Evolutionary conservation across 2,797 vertebrate species (phyloP).

Genomic region (Pagetopsis macropterus): DNA sequence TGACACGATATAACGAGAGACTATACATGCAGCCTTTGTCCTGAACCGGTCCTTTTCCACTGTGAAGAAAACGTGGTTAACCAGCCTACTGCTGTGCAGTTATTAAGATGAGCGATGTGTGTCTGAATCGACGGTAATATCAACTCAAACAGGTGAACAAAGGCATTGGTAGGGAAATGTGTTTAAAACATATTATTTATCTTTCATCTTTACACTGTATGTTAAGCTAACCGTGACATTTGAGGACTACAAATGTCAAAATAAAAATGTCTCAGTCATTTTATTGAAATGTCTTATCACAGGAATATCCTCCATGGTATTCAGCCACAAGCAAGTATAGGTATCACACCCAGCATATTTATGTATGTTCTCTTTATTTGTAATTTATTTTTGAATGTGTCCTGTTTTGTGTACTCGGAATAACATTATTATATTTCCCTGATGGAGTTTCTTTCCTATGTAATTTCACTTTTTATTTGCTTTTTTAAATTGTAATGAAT

Average conservation of each 20-base stretch:
- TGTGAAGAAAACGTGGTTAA: conserved; percentile 52
- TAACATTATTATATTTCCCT: conserved; percentile 53
- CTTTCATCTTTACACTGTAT: conserved; percentile 26
- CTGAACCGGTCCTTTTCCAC: conserved; percentile 52
- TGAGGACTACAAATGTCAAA: conserved; percentile 51
- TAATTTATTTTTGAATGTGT: conserved; percentile 3
- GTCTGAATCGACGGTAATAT: conserved; percentile 34
- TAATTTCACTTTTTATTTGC: conserved; percentile 45
- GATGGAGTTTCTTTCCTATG: conserved; percentile 41
- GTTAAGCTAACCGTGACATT: conserved; percentile 44
- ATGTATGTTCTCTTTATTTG: conserved; percentile 28
- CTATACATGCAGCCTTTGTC: conserved; percentile 43
- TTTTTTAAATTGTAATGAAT: conserved; percentile 57
- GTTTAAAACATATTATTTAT: conserved; percentile 31
- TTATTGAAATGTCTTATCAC: conserved; percentile 31
- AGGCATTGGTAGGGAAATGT: conserved; percentile 22
- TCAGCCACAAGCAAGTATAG: conserved; percentile 39
- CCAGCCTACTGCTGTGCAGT: conserved; percentile 70
- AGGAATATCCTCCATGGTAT: conserved; percentile 53
- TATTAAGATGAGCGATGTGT: conserved; percentile 42
- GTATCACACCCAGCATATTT: conserved; percentile 20
- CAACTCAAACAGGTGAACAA: conserved; percentile 33
- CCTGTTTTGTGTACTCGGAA: conserved; percentile 33
- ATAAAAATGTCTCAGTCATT: conserved; percentile 39
- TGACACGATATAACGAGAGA: conserved; percentile 19